These are phyloP conservation scores for Apodemus sylvaticus DNA, from an alignment of 2,113 vertebrate genomes.

Conservation along the genomic window DNA sequence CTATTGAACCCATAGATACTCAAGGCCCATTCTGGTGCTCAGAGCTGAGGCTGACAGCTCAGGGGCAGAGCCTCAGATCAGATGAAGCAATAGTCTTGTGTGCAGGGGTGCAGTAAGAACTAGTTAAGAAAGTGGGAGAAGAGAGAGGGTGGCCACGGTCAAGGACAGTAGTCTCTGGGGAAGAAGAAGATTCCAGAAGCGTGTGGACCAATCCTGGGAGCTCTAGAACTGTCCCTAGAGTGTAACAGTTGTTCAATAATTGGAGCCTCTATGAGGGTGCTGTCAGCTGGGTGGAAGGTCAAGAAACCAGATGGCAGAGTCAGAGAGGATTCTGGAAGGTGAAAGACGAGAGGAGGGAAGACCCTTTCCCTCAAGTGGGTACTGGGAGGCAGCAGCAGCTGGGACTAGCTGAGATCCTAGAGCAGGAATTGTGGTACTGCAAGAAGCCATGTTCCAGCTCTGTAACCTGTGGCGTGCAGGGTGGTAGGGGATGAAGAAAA, in stretches of 20 bases:
- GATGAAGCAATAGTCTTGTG: neutral
- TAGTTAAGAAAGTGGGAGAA: neutral
- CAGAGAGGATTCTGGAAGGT: neutral
- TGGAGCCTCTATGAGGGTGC: neutral
- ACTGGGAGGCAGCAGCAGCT: neutral
- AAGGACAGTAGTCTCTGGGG: neutral
- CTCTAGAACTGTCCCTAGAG: neutral
- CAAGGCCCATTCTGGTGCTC: neutral
- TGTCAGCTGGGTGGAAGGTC: neutral
- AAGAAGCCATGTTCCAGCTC: neutral
- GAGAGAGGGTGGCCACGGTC: neutral
- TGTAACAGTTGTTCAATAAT: neutral
- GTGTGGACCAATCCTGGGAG: neutral
- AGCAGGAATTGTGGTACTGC: neutral
- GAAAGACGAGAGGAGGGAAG: neutral
- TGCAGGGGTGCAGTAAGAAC: neutral
- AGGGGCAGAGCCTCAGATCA: neutral
- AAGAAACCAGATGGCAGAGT: neutral
- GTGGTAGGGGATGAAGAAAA: neutral
- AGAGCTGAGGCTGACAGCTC: neutral
- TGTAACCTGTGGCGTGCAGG: neutral
- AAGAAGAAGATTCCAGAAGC: neutral
- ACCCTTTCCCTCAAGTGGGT: neutral
- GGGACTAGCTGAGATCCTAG: neutral
- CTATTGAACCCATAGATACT: neutral